Evolutionary conservation across 2,888 invertebrate species (phyloP).

Genomic region (Melanostoma scalare): DNA sequence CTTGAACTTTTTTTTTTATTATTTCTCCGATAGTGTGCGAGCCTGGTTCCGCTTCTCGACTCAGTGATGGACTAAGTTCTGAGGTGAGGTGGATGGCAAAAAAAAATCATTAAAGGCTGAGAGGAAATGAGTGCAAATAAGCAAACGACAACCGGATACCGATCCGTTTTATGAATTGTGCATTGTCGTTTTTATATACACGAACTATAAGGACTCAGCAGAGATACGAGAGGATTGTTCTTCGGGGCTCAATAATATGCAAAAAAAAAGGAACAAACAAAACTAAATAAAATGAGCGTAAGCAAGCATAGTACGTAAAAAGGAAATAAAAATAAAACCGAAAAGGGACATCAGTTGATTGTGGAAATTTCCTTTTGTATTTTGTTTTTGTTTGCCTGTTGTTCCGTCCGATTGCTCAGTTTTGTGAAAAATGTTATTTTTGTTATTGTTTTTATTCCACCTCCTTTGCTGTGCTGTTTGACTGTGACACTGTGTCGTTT

Average conservation of each 20-base stretch:
- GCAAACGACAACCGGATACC: constrained; percentile 66
- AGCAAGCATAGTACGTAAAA: constrained; percentile 19
- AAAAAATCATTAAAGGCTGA: constrained; percentile 30
- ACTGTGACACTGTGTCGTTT: constrained; percentile 12
- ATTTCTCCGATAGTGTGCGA: constrained; percentile 12
- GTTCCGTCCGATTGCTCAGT: constrained; percentile 30
- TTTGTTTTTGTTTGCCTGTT: constrained; percentile 50
- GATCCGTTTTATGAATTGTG: constrained; percentile 69
- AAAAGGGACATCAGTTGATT: constrained; percentile 71
- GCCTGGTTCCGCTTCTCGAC: not conserved
- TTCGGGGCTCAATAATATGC: constrained; percentile 53
- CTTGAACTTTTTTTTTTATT: not conserved
- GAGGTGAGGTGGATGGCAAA: not conserved
- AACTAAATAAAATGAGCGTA: constrained; percentile 34
- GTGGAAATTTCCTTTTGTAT: constrained; percentile 58
- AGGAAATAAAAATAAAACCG: constrained; percentile 51
- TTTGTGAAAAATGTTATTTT: constrained; percentile 6
- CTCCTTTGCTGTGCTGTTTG: not conserved
- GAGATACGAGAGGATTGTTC: constrained; percentile 4
- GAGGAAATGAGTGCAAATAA: constrained; percentile 58
- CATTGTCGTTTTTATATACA: constrained; percentile 36
- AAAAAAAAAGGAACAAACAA: constrained; percentile 40
- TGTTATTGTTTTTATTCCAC: constrained; percentile 8
- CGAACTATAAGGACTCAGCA: not conserved
- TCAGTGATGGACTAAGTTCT: not conserved